Conservation (phyloP, 1,140 invertebrate species). For the Trissolcus basalis region DNA sequence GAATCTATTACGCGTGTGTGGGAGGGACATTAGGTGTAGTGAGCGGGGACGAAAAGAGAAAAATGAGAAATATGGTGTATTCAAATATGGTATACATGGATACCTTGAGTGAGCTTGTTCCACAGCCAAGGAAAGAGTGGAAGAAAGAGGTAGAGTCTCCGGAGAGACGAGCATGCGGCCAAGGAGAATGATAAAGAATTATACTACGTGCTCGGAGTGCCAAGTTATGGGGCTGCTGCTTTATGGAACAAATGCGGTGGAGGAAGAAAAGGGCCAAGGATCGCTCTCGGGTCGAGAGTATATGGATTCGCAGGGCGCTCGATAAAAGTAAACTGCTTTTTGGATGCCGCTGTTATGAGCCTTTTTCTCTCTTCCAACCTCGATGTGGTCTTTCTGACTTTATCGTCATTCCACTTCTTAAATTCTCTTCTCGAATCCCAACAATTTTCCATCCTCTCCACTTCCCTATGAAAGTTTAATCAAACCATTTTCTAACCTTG, state of each 20-base stretch:
- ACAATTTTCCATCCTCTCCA: too few species aligned
- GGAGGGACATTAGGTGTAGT: not conserved
- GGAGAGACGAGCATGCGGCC: constrained; percentile 52
- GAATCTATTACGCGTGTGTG: too few species aligned
- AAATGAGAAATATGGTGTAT: constrained; percentile 6
- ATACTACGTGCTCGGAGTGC: constrained; percentile 65
- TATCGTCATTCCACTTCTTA: constrained; percentile 3
- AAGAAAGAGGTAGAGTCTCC: constrained; percentile 43
- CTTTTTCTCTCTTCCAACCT: constrained; percentile 13
- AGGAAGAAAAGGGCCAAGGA: constrained; percentile 52
- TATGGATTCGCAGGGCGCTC: constrained; percentile 43
- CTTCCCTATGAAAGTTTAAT: too few species aligned
- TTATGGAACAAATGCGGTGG: constrained; percentile 62
- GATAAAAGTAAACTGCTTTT: constrained; percentile 54
- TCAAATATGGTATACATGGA: constrained; percentile 10
- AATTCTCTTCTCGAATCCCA: not conserved
- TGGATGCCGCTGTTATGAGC: constrained; percentile 33
- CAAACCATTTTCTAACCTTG: too few species aligned
- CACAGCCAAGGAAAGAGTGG: constrained; percentile 10
- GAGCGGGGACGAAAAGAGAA: constrained; percentile 5
- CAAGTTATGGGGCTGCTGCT: constrained; percentile 65
- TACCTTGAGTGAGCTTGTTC: constrained; percentile 4
- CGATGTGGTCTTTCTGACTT: constrained; percentile 3
- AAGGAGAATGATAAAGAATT: constrained; percentile 66
- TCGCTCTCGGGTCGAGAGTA: constrained; percentile 39